Percentiles rank a stretch among this genome's conserved stretches.
These are phyloP conservation scores for Camponotus floridanus DNA, from an alignment of 1,140 invertebrate genomes.

Conservation along the genomic window DNA sequence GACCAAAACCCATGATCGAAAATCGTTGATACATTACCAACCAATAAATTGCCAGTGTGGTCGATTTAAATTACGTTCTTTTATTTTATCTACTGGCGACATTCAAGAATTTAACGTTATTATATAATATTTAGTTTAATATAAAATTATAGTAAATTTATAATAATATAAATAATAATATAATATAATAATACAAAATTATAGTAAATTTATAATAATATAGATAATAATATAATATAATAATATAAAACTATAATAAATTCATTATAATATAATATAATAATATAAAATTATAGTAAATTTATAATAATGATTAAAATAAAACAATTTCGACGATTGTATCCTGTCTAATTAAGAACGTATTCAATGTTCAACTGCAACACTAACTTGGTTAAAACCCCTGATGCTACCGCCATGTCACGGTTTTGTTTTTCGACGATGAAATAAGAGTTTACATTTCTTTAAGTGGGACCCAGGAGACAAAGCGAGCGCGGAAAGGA, in stretches of 20 bases:
- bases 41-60: too few relatives aligned
- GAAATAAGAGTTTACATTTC: conserved; percentile 48
- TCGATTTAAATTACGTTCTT: too few relatives aligned
- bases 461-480: conserved; percentile 13
- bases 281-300: neutral
- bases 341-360: neutral
- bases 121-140: neutral
- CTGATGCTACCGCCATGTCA: neutral
- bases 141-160: neutral
- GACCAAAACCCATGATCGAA: too few relatives aligned
- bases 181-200: neutral
- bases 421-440: neutral
- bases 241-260: neutral
- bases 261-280: too few relatives aligned
- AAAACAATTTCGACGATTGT: neutral
- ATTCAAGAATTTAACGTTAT: too few relatives aligned
- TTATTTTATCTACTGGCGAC: too few relatives aligned
- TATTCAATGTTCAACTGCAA: neutral
- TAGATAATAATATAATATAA: too few relatives aligned
- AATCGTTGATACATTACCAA: too few relatives aligned
- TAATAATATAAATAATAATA: too few relatives aligned
- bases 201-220: too few relatives aligned
- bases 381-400: neutral
- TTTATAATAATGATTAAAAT: neutral
- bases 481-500: neutral